A percentile compares a stretch with the other conserved stretches of the same genome.
Conservation (phyloP, 2,888 invertebrate genomes). For the Microctonus hyperodae region DNA sequence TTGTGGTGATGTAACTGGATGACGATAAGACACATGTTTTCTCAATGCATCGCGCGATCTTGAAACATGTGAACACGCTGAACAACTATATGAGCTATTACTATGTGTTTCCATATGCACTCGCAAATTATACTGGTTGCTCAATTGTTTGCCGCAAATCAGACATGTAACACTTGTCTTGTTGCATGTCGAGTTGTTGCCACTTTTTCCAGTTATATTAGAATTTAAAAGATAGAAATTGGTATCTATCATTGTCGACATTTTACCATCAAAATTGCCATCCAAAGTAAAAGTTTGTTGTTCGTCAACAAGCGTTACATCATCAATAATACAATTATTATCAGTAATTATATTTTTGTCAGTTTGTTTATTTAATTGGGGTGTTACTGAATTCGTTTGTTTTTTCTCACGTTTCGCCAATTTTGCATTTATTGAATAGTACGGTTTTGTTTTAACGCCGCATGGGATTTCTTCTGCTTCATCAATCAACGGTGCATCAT, state of each 20-base stretch:
- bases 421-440: slow-evolving; percentile 61
- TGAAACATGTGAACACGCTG: slow-evolving; percentile 87
- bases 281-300: slow-evolving; percentile 50
- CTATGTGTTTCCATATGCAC: slow-evolving; percentile 93
- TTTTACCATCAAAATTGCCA: slow-evolving; percentile 45
- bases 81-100: slow-evolving; percentile 86
- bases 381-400: slow-evolving; percentile 27
- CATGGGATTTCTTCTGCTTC: slow-evolving; percentile 51
- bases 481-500: slow-evolving; percentile 54
- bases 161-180: slow-evolving; percentile 74
- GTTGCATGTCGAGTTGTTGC: slow-evolving; percentile 46
- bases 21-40: slow-evolving; percentile 88
- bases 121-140: slow-evolving; percentile 88
- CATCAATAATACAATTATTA: slow-evolving; percentile 43
- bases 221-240: slow-evolving; percentile 36
- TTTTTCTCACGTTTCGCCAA: slow-evolving; percentile 51
- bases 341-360: slow-evolving; percentile 35
- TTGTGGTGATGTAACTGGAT: slow-evolving; percentile 69
- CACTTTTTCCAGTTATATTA: slow-evolving; percentile 10
- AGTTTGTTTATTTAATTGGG: slow-evolving; percentile 14
- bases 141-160: slow-evolving; percentile 86
- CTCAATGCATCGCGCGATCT: slow-evolving; percentile 85
- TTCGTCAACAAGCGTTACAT: slow-evolving; percentile 36
- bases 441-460: slow-evolving; percentile 61
- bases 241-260: slow-evolving; percentile 43